Percentiles rank a stretch among this genome's conserved stretches.
Evolutionary conservation across 2,797 vertebrate species (phyloP).

Genomic region (Arnoldichthys spilopterus): DNA sequence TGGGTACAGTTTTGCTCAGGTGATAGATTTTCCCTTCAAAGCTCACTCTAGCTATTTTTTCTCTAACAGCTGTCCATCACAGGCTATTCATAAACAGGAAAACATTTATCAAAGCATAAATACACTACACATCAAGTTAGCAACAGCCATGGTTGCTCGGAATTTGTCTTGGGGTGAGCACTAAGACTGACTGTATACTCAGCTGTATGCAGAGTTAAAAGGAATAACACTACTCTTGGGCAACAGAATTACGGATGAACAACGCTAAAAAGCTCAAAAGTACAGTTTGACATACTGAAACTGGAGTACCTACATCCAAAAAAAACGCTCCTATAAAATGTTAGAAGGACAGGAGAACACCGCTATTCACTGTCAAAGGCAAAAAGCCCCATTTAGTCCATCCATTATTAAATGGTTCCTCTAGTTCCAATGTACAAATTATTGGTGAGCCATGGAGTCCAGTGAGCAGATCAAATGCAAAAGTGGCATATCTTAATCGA

Average conservation of each 20-base stretch:
- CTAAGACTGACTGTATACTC: neutral
- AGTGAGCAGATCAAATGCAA: neutral
- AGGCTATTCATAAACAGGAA: neutral
- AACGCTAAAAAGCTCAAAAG: neutral
- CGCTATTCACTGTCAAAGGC: neutral
- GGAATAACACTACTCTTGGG: neutral
- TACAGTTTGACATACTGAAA: neutral
- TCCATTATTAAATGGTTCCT: neutral
- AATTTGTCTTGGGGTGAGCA: neutral
- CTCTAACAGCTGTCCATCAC: neutral
- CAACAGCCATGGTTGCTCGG: neutral
- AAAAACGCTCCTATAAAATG: neutral
- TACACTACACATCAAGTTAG: neutral
- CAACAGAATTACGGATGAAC: neutral
- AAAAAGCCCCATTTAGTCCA: neutral
- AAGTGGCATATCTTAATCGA: neutral
- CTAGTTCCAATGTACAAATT: neutral
- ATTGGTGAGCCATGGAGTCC: neutral
- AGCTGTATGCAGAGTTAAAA: neutral
- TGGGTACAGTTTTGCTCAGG: neutral
- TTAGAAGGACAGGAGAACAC: neutral
- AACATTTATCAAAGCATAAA: neutral
- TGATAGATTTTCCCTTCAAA: neutral
- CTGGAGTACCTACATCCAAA: neutral
- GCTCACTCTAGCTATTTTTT: neutral